A percentile compares a stretch with the other conserved stretches of the same genome.
phyloP scores from a whole-genome alignment of 1,140 invertebrate species.

The Hyles euphorbiae region DNA sequence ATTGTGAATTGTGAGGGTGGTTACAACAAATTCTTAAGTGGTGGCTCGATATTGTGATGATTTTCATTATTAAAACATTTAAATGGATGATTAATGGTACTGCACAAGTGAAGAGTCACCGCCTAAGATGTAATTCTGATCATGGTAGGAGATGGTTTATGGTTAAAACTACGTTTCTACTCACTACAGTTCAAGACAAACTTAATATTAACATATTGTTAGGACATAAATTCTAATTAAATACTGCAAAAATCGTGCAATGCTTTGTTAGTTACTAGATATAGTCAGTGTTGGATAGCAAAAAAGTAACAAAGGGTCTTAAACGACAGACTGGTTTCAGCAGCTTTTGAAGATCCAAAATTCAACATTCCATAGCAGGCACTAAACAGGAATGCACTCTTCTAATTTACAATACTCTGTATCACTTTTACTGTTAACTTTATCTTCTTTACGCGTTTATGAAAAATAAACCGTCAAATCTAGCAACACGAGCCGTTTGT shows the following conservation, averaged over 20 bases:
- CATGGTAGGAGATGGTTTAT: conserved; percentile 3
- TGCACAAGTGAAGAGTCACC: no score
- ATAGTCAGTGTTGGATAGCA: conserved; percentile 51
- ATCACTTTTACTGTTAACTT: no score
- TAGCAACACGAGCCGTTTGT: no score
- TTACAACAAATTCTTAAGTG: conserved; percentile 7
- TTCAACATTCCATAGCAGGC: no score
- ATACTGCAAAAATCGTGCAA: conserved; percentile 14
- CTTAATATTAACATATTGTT: conserved; percentile 1
- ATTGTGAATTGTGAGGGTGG: conserved; percentile 7
- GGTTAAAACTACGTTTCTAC: no score
- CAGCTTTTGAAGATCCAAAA: conserved; percentile 32
- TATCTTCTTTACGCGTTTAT: no score
- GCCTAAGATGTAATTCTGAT: not conserved
- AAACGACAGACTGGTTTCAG: conserved; percentile 59
- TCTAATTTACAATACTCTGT: no score
- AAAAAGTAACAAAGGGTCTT: conserved; percentile 65
- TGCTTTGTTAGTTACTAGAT: conserved; percentile 43
- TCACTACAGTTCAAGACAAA: no score
- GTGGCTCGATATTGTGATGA: conserved; percentile 7
- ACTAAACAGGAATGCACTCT: not conserved
- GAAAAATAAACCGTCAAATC: no score
- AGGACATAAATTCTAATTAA: conserved; percentile 20
- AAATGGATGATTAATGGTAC: no score
- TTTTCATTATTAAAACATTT: conserved; percentile 3